These are phyloP conservation scores for Macroglossus sobrinus DNA, from an alignment of 2,113 vertebrate species.

Conservation along the genomic window DNA sequence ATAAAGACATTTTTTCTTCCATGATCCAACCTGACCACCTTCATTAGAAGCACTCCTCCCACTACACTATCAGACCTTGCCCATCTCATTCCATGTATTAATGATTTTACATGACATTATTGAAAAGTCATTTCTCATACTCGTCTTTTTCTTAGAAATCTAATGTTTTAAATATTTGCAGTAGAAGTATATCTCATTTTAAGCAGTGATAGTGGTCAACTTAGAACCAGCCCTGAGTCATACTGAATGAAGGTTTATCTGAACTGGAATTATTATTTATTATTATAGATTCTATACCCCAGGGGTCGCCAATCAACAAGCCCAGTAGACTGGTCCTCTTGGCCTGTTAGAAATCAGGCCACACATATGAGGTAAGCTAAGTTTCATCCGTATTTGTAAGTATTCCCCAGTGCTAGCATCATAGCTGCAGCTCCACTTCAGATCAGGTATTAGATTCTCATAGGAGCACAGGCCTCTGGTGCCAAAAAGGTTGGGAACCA, in stretches of 20 bases:
- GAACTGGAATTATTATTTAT: not conserved
- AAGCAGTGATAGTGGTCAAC: not conserved
- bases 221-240: not conserved
- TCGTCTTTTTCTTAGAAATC: not conserved
- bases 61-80: not conserved
- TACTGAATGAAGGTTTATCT: not conserved
- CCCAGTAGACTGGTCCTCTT: too few relatives aligned
- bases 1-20: not conserved
- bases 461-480: too few relatives aligned
- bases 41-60: not conserved
- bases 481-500: too few relatives aligned
- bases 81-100: not conserved
- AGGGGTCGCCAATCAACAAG: too few relatives aligned
- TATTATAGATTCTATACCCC: not conserved
- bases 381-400: too few relatives aligned
- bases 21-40: not conserved
- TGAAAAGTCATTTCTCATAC: not conserved
- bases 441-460: too few relatives aligned
- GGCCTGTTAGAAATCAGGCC: too few relatives aligned
- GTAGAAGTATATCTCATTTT: not conserved
- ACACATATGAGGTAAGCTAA: too few relatives aligned
- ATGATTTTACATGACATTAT: not conserved
- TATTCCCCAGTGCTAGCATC: too few relatives aligned
- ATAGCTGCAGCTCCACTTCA: too few relatives aligned
- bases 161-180: not conserved